Conservation (phyloP, 2,113 vertebrate genomes). For the Dolichallabes microphthalmus region DNA sequence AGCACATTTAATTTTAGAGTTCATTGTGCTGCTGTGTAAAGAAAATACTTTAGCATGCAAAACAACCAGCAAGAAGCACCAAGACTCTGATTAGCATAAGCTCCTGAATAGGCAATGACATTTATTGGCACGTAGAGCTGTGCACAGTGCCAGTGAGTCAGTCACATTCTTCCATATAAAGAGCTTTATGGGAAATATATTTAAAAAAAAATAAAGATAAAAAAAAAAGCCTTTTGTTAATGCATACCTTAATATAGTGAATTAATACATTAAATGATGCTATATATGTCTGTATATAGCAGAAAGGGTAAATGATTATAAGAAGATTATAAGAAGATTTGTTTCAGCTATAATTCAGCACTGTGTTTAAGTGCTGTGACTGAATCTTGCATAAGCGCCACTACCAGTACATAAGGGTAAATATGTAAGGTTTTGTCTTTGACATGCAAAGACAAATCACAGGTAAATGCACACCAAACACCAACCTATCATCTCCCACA, state of each 20-base stretch:
- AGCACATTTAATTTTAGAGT: neutral
- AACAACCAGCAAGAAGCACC: conserved; percentile 33
- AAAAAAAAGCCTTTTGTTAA: too few relatives aligned
- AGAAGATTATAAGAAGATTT: neutral
- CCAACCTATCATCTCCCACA: too few relatives aligned
- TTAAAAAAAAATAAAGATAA: too few relatives aligned
- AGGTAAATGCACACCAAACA: neutral
- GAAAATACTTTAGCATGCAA: conserved; percentile 50
- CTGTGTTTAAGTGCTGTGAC: neutral
- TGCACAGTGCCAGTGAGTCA: conserved; percentile 37
- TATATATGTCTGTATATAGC: neutral
- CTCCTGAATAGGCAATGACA: conserved; percentile 43
- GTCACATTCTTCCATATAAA: conserved; percentile 4
- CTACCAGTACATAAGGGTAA: neutral
- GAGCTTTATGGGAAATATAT: conserved; percentile 5
- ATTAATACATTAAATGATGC: too few relatives aligned
- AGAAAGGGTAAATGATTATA: neutral
- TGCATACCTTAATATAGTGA: neutral
- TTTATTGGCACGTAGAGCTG: conserved; percentile 17
- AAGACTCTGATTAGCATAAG: conserved; percentile 51
- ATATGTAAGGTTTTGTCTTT: too few relatives aligned
- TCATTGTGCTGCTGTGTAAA: neutral
- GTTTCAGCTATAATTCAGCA: neutral
- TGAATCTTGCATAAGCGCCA: neutral
- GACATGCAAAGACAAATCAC: neutral